Percentiles rank a stretch among this genome's conserved stretches.
phyloP scores from a whole-genome alignment of 23 tunicate species.

The Halocynthia aurantium region DNA sequence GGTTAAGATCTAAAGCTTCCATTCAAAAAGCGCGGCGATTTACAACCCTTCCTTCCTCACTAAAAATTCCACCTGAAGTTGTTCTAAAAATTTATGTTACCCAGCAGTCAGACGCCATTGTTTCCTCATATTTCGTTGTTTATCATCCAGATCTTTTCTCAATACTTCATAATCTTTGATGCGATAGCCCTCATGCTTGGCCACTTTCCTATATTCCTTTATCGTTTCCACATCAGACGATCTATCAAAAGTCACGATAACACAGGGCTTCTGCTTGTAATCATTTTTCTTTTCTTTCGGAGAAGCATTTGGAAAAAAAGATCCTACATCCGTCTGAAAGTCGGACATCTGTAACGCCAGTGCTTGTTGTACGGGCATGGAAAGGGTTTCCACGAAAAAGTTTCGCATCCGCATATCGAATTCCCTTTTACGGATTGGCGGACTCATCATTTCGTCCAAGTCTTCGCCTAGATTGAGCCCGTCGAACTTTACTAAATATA shows the following conservation, averaged over 20 bases:
- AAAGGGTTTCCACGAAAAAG: not conserved
- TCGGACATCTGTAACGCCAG: not conserved
- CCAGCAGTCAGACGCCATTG: conserved; percentile 3
- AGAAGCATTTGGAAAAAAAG: not conserved
- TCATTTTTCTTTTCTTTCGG: not conserved
- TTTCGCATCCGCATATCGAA: not conserved
- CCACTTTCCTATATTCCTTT: conserved; percentile 2
- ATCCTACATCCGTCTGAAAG: not conserved
- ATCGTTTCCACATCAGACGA: not conserved
- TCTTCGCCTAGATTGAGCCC: not conserved
- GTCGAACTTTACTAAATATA: not conserved
- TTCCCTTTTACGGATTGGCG: not conserved
- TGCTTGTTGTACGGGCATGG: not conserved
- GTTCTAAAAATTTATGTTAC: not conserved
- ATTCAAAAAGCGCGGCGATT: no score
- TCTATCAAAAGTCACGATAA: not conserved
- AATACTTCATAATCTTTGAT: not conserved
- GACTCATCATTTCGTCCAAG: not conserved
- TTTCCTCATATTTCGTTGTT: not conserved
- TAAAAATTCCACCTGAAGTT: no score
- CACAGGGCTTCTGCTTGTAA: not conserved
- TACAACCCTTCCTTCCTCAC: no score
- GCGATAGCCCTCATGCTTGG: not conserved
- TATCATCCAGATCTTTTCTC: not conserved
- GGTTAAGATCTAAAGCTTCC: no score